These are phyloP conservation scores for Machaerirhynchus nigripectus DNA, from an alignment of 2,113 vertebrate genomes.

Conservation along the genomic window DNA sequence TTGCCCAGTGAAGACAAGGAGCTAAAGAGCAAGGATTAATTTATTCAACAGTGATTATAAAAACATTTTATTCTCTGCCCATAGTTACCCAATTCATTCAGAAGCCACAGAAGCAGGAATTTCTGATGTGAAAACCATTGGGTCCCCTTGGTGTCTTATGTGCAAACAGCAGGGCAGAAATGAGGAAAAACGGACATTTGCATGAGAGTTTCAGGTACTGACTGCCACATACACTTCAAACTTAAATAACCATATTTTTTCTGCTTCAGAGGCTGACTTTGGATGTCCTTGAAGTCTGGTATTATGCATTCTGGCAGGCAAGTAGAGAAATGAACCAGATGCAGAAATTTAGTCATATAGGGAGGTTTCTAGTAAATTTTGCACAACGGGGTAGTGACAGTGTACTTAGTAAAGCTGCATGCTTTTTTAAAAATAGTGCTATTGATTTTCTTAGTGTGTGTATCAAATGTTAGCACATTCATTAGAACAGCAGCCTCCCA, in stretches of 20 bases:
- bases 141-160: background rate
- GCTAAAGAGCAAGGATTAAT: background rate
- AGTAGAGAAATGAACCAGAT: conserved; percentile 29
- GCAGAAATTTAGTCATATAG: conserved; percentile 4
- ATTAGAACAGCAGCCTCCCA: conserved; percentile 54
- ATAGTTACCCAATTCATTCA: background rate
- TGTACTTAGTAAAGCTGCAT: conserved; percentile 31
- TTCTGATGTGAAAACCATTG: background rate
- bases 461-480: conserved; percentile 56
- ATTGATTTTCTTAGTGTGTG: conserved; percentile 55
- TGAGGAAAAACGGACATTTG: background rate
- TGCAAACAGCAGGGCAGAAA: background rate
- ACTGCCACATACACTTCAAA: background rate
- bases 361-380: conserved; percentile 54
- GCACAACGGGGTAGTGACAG: background rate
- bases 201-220: background rate
- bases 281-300: conserved; percentile 18
- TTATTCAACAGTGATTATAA: background rate
- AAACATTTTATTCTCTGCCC: background rate
- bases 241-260: background rate
- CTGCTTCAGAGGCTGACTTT: conserved; percentile 31
- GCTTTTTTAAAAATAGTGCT: conserved; percentile 51
- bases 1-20: background rate
- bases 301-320: conserved; percentile 9
- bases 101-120: background rate